Conservation (phyloP, 2,888 invertebrate genomes). For the Xestia c-nigrum region DNA sequence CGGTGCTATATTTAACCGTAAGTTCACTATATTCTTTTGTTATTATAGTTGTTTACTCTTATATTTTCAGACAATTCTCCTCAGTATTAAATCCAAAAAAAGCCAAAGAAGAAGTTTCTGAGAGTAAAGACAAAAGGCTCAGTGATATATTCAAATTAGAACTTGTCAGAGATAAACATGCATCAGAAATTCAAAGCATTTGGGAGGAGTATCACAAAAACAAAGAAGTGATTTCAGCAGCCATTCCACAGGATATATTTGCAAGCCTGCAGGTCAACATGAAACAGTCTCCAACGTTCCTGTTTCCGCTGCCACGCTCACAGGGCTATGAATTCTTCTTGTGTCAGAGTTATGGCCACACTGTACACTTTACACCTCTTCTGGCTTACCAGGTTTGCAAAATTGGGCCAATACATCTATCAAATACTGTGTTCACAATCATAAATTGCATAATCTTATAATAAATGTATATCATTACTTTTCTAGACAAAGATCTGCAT, state of each 20-base stretch:
- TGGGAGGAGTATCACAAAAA: constrained; percentile 95
- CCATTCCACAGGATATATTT: constrained; percentile 92
- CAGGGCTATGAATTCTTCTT: constrained; percentile 97
- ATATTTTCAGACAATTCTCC: constrained; percentile 89
- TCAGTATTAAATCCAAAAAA: constrained; percentile 92
- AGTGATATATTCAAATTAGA: constrained; percentile 95
- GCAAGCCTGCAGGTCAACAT: constrained; percentile 90
- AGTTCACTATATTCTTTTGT: background rate
- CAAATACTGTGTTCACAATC: background rate
- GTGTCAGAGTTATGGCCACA: constrained; percentile 93
- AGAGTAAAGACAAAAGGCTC: constrained; percentile 88
- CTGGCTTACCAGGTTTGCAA: constrained; percentile 94
- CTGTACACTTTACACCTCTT: constrained; percentile 96
- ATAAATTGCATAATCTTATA: background rate
- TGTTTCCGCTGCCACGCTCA: constrained; percentile 95
- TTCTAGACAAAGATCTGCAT: background rate
- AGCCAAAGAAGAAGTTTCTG: constrained; percentile 69
- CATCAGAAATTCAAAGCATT: constrained; percentile 93
- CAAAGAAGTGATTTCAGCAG: constrained; percentile 94
- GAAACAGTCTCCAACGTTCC: constrained; percentile 92
- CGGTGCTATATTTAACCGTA: background rate
- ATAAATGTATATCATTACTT: too few species aligned
- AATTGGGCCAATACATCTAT: background rate
- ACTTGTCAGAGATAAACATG: constrained; percentile 92
- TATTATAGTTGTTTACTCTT: background rate